Evolutionary conservation across 92 coral and sea anemone species (phyloP).

Genomic region (Isaurus tuberculatus): DNA sequence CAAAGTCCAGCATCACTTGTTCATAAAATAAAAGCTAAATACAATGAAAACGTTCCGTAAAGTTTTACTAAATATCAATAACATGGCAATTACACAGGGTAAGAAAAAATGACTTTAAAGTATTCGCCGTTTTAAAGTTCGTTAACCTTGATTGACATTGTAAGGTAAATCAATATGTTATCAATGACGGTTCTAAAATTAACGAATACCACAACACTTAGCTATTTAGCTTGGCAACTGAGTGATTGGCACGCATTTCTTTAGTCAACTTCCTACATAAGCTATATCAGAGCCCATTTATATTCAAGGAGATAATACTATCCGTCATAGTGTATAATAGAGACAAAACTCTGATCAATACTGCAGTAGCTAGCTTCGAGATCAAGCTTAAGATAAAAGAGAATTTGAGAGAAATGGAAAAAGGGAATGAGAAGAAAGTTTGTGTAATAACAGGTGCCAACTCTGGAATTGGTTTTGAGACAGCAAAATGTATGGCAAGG

Average conservation of each 20-base stretch:
- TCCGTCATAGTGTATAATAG: background rate
- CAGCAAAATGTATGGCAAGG: conserved; percentile 62
- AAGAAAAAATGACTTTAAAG: background rate
- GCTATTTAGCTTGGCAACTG: background rate
- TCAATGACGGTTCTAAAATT: background rate
- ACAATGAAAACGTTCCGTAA: too few relatives aligned
- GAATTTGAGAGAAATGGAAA: conserved; percentile 12
- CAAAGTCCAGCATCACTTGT: too few relatives aligned
- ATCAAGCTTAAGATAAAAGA: background rate
- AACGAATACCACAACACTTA: background rate
- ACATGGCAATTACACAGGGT: too few relatives aligned
- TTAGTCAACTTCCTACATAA: background rate
- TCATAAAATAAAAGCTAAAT: too few relatives aligned
- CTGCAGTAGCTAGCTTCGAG: background rate
- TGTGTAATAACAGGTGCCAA: conserved; percentile 66
- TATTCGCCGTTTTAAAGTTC: background rate
- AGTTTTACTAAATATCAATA: too few relatives aligned
- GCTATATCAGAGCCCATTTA: background rate
- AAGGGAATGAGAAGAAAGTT: conserved; percentile 33
- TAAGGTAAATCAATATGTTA: background rate
- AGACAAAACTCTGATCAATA: background rate
- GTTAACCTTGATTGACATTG: background rate
- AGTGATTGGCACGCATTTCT: background rate
- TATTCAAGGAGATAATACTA: background rate
- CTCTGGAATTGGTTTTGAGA: conserved; percentile 65